Evolutionary conservation across 2,797 vertebrate species (phyloP), one percentile per base, ranked within the genome.

Genomic region (Eulemur coronatus): DNA sequence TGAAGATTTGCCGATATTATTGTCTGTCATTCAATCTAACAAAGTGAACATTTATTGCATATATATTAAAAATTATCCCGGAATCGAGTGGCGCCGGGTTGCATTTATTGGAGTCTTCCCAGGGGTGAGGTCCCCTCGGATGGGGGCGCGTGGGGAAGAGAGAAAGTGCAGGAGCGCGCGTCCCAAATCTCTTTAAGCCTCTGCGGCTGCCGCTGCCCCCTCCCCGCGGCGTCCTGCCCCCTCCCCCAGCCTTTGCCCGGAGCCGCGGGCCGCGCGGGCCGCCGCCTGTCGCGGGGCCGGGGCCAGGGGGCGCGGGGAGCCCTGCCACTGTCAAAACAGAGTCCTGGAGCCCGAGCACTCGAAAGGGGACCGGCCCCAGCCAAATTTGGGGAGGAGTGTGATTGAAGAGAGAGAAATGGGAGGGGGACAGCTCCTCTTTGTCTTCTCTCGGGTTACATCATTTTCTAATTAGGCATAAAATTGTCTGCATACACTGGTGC

Each of bases 11-110:
- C 99, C 99, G 99, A 99, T 99, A 99, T 99, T 99, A 99, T 99
- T 99, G 99, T 99, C 99, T 99, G 99, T 99, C 99, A 99, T 99
- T 99, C 99, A 99, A 99, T 99, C 99, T 99, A 99, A 99, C 99
- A 99, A 99, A 99, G 99, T 99, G 99, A 99, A 99, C 99, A 99
- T 99, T 99, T 99, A 99, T 99, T 99, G 99, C 99, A 99, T 99
- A 99, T 99, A 99, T 99, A 99, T 99, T 99, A 99, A 99, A 99
- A 99, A 99, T 99, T 99, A 99, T 99, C 99, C 99, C 98, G 99
- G 99, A 99, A 99, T 99, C 98, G 99, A 98, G 99, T 99, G 99
- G 98, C 99, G 99, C 99, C 99, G 99, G 99, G 98, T 98, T 99
- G 99, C 98, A 99, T 99, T 99, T 99, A 99, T 99, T 99, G 99